Evolutionary conservation across 1,140 invertebrate species (phyloP), one percentile per base, ranked within the genome.

Genomic region (Calliphora vicina): DNA sequence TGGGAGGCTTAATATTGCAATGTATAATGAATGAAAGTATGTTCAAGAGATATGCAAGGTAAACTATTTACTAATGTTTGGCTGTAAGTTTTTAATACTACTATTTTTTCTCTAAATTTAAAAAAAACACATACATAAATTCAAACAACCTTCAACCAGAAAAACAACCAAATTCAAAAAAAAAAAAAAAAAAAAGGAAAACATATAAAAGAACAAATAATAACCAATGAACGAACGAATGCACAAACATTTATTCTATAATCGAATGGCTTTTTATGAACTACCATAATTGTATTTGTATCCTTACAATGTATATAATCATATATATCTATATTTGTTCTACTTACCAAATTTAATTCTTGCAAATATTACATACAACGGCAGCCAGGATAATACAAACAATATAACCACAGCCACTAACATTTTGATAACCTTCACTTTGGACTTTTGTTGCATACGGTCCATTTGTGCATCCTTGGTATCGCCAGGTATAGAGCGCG

Each of bases 341-440:
- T 57, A 82, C 83, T 85, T 83, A 86, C 92, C 94, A 1, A 98
- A 92, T 89, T 98, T 98, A 86, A 97, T 95, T 82, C 96, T 92
- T 0, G 96, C 94, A 87, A 97, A 97, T 85, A 98, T 96, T 4
- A 95, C 93, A 91, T 99, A 99, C 12, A 99, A 92, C 0, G 98
- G 98, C 84, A 98, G 92, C 98, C 98, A 99, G 20, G 97, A 98
- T 0, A 98, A 91, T 0, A 98, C 96, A 91, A 99, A 99, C 0
- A 99, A 92, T 17, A 98, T 95, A 2, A 99, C 97, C 0, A 99
- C 98, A 0, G 96, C 96, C 0, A 98, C 94, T 82, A 99, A 92
- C 98, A 99, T 99, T 91, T 99, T 98, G 5, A 99, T 95, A 23
- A 99, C 98, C 89, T 98, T 97, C 23, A 96, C 95, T 91, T 97